phyloP scores from a whole-genome alignment of 2,888 invertebrate species.

The Cephus runcator region DNA sequence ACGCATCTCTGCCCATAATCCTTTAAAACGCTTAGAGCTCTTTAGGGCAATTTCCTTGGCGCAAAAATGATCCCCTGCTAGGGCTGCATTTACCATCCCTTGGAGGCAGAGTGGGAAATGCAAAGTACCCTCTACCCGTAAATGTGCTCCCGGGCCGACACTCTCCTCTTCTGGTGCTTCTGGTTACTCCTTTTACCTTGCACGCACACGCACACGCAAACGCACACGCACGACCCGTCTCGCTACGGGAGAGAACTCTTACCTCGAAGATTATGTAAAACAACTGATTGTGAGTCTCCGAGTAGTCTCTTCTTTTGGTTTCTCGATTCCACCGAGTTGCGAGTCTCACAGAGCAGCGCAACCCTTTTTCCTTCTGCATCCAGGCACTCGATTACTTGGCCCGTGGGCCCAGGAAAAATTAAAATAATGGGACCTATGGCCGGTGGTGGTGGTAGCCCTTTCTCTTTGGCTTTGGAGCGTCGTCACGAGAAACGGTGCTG shows the following conservation, averaged over 20 bases:
- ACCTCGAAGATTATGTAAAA: constrained; percentile 53
- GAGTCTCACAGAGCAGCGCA: background rate
- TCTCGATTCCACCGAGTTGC: background rate
- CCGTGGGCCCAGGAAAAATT: constrained; percentile 40
- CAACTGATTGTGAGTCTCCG: constrained; percentile 3
- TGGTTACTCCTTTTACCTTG: too few species aligned
- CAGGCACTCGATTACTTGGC: constrained; percentile 12
- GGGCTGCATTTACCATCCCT: constrained; percentile 20
- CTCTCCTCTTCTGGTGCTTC: too few species aligned
- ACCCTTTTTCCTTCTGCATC: background rate
- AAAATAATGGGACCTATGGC: constrained; percentile 53
- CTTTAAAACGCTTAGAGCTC: constrained; percentile 64
- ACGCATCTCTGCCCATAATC: constrained; percentile 63
- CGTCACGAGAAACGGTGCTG: background rate
- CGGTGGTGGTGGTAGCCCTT: constrained; percentile 24
- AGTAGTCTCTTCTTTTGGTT: constrained; percentile 26
- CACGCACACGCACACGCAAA: too few species aligned
- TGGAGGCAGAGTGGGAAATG: constrained; percentile 4
- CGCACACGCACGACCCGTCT: too few species aligned
- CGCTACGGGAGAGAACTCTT: constrained; percentile 41
- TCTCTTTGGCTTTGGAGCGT: constrained; percentile 7
- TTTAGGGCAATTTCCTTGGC: constrained; percentile 57
- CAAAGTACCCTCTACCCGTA: background rate
- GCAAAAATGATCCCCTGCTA: constrained; percentile 15
- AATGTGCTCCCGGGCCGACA: too few species aligned